phyloP scores from a whole-genome alignment of 2,113 vertebrate genomes.

The Neolamprologus kungweensis region DNA sequence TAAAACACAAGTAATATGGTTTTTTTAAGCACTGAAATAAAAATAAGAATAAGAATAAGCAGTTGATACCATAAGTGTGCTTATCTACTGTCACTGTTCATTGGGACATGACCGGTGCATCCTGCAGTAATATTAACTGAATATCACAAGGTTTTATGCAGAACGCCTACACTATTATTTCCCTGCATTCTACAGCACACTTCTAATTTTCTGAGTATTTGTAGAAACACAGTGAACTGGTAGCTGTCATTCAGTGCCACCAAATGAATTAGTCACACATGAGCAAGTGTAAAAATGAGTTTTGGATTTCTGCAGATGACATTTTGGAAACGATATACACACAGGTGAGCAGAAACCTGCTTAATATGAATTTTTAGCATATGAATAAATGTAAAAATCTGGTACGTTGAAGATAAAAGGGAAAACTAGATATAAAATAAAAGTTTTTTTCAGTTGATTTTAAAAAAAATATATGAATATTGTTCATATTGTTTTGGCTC shows the following conservation, averaged over 20 bases:
- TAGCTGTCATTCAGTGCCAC: background rate
- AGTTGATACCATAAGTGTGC: background rate
- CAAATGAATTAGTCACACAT: conserved; percentile 46
- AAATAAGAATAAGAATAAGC: background rate
- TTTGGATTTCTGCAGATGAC: conserved; percentile 14
- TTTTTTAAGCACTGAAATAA: background rate
- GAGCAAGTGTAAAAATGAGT: conserved; percentile 25
- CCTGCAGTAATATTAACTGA: background rate
- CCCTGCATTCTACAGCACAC: background rate
- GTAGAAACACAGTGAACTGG: background rate
- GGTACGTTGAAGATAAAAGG: background rate
- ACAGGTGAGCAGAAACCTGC: background rate
- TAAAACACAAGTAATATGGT: rapidly evolving
- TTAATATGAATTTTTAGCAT: background rate
- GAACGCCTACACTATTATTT: background rate
- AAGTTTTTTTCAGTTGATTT: rapidly evolving
- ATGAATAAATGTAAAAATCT: background rate
- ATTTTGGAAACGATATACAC: background rate
- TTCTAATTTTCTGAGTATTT: conserved; percentile 23
- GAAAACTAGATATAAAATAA: background rate
- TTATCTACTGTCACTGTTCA: background rate
- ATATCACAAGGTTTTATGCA: background rate
- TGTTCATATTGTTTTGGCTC: background rate
- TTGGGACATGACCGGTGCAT: background rate
- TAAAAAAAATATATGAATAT: background rate